Conservation (phyloP, 1,140 invertebrate species). For the Drosophila novamexicana region DNA sequence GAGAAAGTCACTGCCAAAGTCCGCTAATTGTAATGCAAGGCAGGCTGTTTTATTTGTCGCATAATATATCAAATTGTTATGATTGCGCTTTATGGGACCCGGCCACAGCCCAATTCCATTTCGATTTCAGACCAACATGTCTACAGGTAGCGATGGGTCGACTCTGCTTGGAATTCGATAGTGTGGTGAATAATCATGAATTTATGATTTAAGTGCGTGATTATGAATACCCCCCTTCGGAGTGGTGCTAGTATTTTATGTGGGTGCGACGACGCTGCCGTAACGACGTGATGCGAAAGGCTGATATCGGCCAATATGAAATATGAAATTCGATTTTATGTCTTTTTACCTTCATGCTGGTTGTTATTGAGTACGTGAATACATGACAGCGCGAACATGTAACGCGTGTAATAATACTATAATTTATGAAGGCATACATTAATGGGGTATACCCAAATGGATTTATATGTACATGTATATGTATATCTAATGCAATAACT, state of each 20-base stretch:
- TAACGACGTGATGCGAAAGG: constrained; percentile 62
- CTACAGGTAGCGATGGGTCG: constrained; percentile 47
- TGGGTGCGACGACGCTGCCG: constrained; percentile 31
- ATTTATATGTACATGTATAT: not conserved
- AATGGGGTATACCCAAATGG: constrained; percentile 36
- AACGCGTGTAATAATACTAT: constrained; percentile 61
- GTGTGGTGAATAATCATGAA: constrained; percentile 57
- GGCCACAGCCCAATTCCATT: constrained; percentile 38
- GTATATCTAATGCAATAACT: not conserved
- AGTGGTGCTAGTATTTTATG: constrained; percentile 13
- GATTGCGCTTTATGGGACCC: constrained; percentile 40
- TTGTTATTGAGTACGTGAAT: constrained; percentile 66
- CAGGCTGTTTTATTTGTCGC: constrained; percentile 48
- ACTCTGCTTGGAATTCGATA: constrained; percentile 60
- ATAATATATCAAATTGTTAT: constrained; percentile 69
- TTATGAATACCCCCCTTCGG: constrained; percentile 46
- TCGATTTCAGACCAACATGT: constrained; percentile 22
- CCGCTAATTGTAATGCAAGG: constrained; percentile 45
- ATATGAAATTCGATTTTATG: constrained; percentile 79
- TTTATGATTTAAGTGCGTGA: constrained; percentile 78
- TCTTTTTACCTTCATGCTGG: constrained; percentile 35
- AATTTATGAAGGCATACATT: constrained; percentile 64
- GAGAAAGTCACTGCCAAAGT: constrained; percentile 24
- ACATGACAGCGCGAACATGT: constrained; percentile 66
- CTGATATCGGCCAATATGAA: constrained; percentile 52